These are phyloP conservation scores for Gymnarchus niloticus DNA, from an alignment of 2,113 vertebrate species.

Conservation along the genomic window DNA sequence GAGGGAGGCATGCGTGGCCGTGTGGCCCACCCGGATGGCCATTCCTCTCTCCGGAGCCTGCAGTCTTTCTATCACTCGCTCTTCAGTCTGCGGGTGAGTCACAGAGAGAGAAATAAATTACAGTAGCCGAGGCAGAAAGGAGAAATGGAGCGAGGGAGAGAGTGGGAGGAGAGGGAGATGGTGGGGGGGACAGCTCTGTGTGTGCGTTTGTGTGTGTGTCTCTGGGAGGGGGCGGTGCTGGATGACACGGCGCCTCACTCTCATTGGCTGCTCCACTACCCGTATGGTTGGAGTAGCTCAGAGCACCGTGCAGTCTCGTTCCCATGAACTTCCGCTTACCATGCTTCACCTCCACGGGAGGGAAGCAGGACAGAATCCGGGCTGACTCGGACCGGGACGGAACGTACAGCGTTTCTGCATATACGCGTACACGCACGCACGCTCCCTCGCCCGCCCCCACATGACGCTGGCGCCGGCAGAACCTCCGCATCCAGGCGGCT, in stretches of 20 bases:
- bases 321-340: not conserved
- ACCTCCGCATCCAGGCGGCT: not conserved
- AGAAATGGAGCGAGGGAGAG: conserved; percentile 27
- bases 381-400: not conserved
- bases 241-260: conserved; percentile 50
- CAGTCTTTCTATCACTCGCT: conserved; percentile 27
- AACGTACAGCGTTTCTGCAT: not conserved
- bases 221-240: not conserved
- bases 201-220: not conserved
- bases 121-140: conserved; percentile 34
- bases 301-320: not conserved
- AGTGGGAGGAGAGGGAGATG: conserved; percentile 17
- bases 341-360: not conserved
- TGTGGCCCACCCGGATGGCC: not conserved
- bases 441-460: not conserved
- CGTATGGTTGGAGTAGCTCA: not conserved
- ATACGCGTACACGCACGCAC: not conserved
- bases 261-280: conserved; percentile 37
- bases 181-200: conserved; percentile 10
- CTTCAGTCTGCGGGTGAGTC: conserved; percentile 41
- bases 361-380: not conserved
- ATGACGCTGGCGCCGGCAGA: not conserved
- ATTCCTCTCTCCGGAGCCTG: conserved; percentile 3
- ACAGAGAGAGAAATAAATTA: conserved; percentile 42
- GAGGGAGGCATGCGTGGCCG: not conserved